Evolutionary conservation across 2,888 invertebrate species (phyloP).

Genomic region (Philonicus albiceps): DNA sequence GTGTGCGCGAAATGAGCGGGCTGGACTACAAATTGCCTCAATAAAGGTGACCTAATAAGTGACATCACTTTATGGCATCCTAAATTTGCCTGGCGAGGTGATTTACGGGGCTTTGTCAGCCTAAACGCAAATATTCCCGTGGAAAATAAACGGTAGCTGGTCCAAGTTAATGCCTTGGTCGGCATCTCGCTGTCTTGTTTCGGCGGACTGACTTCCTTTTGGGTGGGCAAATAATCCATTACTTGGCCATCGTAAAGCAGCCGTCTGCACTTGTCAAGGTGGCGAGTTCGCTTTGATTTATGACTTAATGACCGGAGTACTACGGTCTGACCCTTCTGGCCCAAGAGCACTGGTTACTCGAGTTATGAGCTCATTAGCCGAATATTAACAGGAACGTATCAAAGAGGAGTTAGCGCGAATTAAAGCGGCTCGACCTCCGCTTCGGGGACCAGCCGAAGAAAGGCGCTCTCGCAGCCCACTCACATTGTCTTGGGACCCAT

Average conservation of each 20-base stretch:
- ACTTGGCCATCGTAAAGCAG: conserved; percentile 6
- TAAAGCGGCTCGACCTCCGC: not conserved
- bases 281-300: conserved; percentile 17
- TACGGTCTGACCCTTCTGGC: conserved; percentile 21
- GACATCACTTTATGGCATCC: conserved; percentile 23
- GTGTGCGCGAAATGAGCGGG: not conserved
- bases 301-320: conserved; percentile 8
- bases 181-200: not conserved
- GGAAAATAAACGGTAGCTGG: not conserved
- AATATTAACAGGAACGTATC: conserved; percentile 21
- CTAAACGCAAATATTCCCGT: not conserved
- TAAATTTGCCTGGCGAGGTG: not conserved
- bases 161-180: not conserved
- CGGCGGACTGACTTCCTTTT: not conserved
- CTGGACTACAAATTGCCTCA: conserved; percentile 11
- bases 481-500: conserved; percentile 3
- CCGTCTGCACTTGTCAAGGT: conserved; percentile 37
- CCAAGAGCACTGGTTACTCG: not conserved
- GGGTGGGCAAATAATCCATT: conserved; percentile 35
- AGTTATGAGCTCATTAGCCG: conserved; percentile 37
- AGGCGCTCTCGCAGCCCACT: not conserved
- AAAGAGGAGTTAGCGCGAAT: conserved; percentile 19
- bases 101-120: conserved; percentile 15
- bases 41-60: conserved; percentile 6
- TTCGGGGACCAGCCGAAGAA: not conserved